A percentile compares a stretch with the other conserved stretches of the same genome.
Evolutionary conservation across 2,888 invertebrate genomes (phyloP).

Genomic region (Epistrophella euchroma): DNA sequence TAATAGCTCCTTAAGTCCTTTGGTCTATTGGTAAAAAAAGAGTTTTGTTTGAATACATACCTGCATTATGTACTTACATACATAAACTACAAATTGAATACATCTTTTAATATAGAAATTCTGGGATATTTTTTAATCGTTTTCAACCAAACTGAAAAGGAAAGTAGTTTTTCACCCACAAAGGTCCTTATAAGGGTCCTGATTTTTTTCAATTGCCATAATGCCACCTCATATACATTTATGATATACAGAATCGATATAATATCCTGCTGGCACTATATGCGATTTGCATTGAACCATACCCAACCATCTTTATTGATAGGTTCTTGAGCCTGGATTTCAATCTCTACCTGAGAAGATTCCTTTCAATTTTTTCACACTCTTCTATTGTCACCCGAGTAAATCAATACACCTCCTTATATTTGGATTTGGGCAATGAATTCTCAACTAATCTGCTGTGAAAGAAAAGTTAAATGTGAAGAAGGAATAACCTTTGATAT

Average conservation of each 20-base stretch:
- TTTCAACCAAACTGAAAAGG: slow-evolving; percentile 49
- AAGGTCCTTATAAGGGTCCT: slow-evolving; percentile 56
- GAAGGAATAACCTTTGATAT: slow-evolving; percentile 41
- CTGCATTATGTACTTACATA: neutral
- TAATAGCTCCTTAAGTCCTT: slow-evolving; percentile 48
- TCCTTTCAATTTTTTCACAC: slow-evolving; percentile 64
- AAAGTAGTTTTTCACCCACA: slow-evolving; percentile 52
- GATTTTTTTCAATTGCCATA: slow-evolving; percentile 69
- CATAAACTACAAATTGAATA: slow-evolving; percentile 3
- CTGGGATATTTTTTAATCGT: slow-evolving; percentile 61
- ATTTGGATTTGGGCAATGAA: slow-evolving; percentile 46
- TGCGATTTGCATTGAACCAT: slow-evolving; percentile 60
- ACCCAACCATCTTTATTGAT: slow-evolving; percentile 40
- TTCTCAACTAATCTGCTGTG: slow-evolving; percentile 68
- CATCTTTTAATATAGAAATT: neutral
- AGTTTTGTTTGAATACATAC: neutral
- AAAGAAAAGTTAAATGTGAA: slow-evolving; percentile 59
- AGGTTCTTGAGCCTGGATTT: slow-evolving; percentile 15
- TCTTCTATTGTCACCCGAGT: slow-evolving; percentile 49
- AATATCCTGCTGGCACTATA: slow-evolving; percentile 48
- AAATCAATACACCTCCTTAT: slow-evolving; percentile 59
- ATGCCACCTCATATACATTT: slow-evolving; percentile 35
- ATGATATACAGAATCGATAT: slow-evolving; percentile 31
- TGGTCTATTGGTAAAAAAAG: neutral
- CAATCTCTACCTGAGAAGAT: slow-evolving; percentile 55